A percentile compares a stretch with the other conserved stretches of the same genome.
Evolutionary conservation across 2,888 invertebrate genomes (phyloP).

Genomic region (Papilio demoleus): DNA sequence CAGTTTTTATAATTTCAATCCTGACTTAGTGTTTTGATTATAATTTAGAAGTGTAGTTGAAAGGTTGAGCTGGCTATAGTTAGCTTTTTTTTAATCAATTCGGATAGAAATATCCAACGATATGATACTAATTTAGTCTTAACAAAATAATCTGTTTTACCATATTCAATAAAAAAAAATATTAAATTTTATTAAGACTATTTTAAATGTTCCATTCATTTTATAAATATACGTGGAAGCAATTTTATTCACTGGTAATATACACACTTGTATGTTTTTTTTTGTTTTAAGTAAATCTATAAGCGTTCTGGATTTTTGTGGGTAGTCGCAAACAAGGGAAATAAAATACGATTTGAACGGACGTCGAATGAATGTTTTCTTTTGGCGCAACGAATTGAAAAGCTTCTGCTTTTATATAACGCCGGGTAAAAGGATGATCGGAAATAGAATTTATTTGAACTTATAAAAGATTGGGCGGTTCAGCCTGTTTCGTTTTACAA

Average conservation of each 20-base stretch:
- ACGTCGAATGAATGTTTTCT: slow-evolving; percentile 64
- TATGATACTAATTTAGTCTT: too few relatives aligned
- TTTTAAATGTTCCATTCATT: background rate
- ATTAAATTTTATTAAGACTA: background rate
- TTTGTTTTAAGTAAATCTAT: slow-evolving; percentile 46
- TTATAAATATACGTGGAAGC: background rate
- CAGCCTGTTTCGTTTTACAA: slow-evolving; percentile 4
- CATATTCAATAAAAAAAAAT: background rate
- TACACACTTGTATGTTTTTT: slow-evolving; percentile 29
- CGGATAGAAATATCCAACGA: too few relatives aligned
- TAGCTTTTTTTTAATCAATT: too few relatives aligned
- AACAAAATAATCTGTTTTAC: background rate
- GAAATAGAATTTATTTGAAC: slow-evolving; percentile 32
- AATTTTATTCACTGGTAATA: slow-evolving; percentile 28
- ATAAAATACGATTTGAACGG: slow-evolving; percentile 56
- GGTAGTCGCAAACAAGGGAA: slow-evolving; percentile 47
- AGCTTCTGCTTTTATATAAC: slow-evolving; percentile 54
- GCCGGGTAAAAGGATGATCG: slow-evolving; percentile 8
- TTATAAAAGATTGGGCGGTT: slow-evolving; percentile 32
- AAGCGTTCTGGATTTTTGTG: slow-evolving; percentile 46
- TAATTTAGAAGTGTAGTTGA: too few relatives aligned
- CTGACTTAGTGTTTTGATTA: too few relatives aligned
- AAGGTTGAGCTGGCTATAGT: too few relatives aligned
- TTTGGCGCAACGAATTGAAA: slow-evolving; percentile 66
- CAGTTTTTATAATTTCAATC: too few relatives aligned